Evolutionary conservation across 2,113 vertebrate species (phyloP).

Genomic region (Rhinogobius similis): DNA sequence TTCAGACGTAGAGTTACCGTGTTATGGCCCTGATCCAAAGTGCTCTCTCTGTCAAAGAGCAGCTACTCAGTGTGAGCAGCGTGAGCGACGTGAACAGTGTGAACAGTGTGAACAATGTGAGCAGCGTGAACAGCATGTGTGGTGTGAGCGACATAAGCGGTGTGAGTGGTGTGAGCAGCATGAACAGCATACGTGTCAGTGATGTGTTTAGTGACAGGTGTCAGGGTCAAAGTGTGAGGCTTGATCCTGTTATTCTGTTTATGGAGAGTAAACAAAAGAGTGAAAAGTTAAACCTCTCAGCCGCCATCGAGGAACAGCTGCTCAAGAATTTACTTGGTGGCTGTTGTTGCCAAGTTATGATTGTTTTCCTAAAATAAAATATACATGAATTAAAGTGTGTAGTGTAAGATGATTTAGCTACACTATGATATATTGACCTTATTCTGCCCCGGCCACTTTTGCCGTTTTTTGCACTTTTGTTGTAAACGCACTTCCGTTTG

Average conservation of each 20-base stretch:
- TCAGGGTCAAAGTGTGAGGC: conserved; percentile 43
- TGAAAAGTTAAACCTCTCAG: conserved; percentile 5
- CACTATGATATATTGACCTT: no score
- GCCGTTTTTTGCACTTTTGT: no score
- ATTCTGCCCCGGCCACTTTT: no score
- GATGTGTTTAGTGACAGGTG: conserved; percentile 39
- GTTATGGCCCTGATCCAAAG: neutral
- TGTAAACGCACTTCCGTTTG: no score
- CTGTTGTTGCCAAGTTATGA: no score
- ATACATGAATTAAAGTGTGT: no score
- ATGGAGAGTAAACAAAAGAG: conserved; percentile 7
- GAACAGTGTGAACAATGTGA: no score
- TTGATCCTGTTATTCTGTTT: conserved; percentile 58
- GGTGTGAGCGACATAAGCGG: neutral
- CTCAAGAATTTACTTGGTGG: neutral
- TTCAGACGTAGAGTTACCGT: neutral
- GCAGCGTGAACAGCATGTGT: no score
- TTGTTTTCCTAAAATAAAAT: no score
- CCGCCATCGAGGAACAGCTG: neutral
- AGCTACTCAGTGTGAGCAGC: conserved; percentile 11
- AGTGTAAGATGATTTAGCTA: no score
- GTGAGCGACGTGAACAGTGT: neutral
- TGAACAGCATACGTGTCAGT: neutral
- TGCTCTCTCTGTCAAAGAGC: neutral
- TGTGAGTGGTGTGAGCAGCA: neutral